Percentiles rank a stretch among this genome's conserved stretches.
Conservation (phyloP, 2,888 invertebrate species). For the Rapana venosa region DNA sequence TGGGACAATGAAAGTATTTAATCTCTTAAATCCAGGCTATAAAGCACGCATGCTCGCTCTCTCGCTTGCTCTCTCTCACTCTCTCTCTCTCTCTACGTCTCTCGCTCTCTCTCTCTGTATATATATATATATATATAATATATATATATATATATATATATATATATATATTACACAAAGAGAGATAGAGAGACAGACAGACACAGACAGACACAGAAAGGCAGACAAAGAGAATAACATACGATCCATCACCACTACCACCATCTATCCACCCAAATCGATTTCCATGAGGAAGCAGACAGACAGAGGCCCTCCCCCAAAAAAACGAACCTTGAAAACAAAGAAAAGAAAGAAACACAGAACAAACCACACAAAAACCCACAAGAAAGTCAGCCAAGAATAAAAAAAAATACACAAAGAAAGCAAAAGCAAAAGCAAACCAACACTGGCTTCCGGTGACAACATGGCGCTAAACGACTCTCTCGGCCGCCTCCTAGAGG, state of each 20-base stretch:
- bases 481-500: no score
- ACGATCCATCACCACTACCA: no score
- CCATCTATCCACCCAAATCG: no score
- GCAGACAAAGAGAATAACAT: not conserved
- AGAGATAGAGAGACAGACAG: slow-evolving; percentile 1
- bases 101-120: no score
- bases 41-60: no score
- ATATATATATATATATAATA: no score
- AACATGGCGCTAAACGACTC: no score
- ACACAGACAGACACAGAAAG: not conserved
- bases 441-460: not conserved
- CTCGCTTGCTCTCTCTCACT: no score
- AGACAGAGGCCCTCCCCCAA: not conserved
- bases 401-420: not conserved
- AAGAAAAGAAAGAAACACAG: not conserved
- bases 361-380: not conserved
- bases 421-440: not conserved
- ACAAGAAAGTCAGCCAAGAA: not conserved
- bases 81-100: no score
- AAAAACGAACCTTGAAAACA: not conserved
- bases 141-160: no score
- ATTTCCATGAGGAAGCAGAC: not conserved
- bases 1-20: no score
- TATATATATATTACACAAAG: not conserved
- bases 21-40: no score